A percentile compares a stretch with the other conserved stretches of the same genome.
phyloP scores from a whole-genome alignment of 2,113 vertebrate species.

The Felis chaus region DNA sequence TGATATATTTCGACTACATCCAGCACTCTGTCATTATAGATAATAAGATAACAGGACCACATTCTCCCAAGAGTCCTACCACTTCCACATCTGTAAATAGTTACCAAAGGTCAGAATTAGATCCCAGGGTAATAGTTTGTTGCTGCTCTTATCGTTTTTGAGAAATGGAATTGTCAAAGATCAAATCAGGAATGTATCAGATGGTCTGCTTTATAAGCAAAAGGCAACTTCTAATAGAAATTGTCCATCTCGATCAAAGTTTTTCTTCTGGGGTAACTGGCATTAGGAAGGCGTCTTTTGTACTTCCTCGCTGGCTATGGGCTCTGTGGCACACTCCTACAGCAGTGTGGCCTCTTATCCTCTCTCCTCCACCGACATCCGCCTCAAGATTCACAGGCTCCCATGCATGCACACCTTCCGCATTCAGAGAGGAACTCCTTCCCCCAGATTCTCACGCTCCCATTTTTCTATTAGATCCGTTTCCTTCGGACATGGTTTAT shows the following conservation, averaged over 20 bases:
- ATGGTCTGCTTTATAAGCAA: constrained; percentile 5
- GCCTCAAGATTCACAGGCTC: neutral
- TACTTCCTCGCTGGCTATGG: neutral
- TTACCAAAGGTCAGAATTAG: neutral
- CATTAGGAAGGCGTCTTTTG: neutral
- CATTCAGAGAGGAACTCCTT: neutral
- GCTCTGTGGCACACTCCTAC: neutral
- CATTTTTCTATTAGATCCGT: neutral
- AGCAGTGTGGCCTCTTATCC: neutral
- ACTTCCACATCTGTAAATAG: neutral
- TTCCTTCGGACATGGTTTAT: constrained; percentile 28
- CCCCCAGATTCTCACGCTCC: neutral
- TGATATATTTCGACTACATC: neutral
- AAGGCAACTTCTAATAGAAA: neutral
- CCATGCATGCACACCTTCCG: neutral
- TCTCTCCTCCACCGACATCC: neutral
- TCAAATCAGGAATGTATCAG: neutral
- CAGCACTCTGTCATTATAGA: neutral
- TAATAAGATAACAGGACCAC: neutral
- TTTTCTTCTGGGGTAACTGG: neutral
- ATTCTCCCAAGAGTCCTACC: neutral
- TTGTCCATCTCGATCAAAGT: neutral
- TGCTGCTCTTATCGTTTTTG: constrained; percentile 23
- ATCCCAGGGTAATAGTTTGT: neutral
- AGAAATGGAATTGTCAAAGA: constrained; percentile 47